Percentiles rank a stretch among this genome's conserved stretches.
phyloP scores from a whole-genome alignment of 2,113 vertebrate genomes.

The Forbesichthys papilliferus region DNA sequence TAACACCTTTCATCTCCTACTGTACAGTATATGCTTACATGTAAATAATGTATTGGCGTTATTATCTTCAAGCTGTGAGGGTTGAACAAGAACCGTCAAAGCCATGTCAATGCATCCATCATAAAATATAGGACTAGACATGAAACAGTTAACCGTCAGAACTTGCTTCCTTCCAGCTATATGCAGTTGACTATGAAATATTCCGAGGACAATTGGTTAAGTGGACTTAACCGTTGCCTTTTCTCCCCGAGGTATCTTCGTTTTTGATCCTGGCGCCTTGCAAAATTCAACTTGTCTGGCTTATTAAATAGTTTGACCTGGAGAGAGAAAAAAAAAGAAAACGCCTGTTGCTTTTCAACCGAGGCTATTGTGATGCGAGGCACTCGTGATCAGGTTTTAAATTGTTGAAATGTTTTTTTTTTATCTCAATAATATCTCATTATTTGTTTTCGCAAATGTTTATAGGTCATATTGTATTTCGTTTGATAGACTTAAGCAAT shows the following conservation, averaged over 20 bases:
- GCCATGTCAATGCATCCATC: too few species aligned
- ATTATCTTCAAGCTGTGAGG: too few species aligned
- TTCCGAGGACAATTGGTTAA: conserved; percentile 81
- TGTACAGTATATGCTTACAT: too few species aligned
- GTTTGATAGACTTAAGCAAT: conserved; percentile 10
- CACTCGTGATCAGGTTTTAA: conserved; percentile 73
- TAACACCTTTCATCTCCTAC: too few species aligned
- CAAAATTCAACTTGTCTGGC: conserved; percentile 84
- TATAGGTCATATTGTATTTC: conserved; percentile 25
- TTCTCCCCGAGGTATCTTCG: conserved; percentile 82
- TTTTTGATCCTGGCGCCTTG: conserved; percentile 86
- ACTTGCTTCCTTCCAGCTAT: conserved; percentile 61
- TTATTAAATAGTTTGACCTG: conserved; percentile 82
- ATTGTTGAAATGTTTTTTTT: conserved; percentile 76
- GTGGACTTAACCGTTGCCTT: conserved; percentile 79
- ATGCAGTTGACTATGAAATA: conserved; percentile 74
- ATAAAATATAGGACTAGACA: conserved; percentile 11
- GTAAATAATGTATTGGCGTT: too few species aligned
- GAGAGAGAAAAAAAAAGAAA: conserved; percentile 70
- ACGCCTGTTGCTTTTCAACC: conserved; percentile 78
- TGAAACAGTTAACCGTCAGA: conserved; percentile 69
- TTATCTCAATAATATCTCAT: conserved; percentile 67
- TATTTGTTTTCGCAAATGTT: conserved; percentile 12
- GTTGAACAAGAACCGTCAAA: too few species aligned
- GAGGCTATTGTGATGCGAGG: conserved; percentile 74